Conservation (phyloP, 1,140 invertebrate genomes). For the Metopolophium dirhodum region DNA sequence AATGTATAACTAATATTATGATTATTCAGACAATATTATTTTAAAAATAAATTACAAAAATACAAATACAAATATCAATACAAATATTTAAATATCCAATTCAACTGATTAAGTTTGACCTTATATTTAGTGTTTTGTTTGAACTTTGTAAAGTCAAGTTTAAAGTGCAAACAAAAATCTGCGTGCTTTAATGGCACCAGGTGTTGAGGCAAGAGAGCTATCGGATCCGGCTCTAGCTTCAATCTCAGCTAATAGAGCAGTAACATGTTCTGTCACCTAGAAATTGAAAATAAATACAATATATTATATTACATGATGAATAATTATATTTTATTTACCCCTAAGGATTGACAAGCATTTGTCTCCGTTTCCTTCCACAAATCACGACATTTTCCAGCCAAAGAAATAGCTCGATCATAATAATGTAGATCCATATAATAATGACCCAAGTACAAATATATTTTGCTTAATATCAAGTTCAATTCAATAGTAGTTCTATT, state of each 20-base stretch:
- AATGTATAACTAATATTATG: no score
- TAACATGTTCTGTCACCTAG: slow-evolving; percentile 14
- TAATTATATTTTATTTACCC: background rate
- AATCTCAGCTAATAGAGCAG: slow-evolving; percentile 11
- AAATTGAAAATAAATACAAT: background rate
- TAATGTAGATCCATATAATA: slow-evolving; percentile 47
- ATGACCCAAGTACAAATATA: slow-evolving; percentile 50
- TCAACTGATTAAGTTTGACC: background rate
- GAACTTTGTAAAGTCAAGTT: background rate
- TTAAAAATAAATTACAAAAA: background rate
- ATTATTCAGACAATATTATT: background rate
- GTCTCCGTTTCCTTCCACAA: background rate
- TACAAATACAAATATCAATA: background rate
- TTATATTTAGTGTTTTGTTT: background rate
- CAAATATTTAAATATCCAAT: slow-evolving; percentile 3
- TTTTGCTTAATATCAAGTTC: slow-evolving; percentile 29
- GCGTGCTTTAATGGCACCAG: slow-evolving; percentile 32
- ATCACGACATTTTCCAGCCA: slow-evolving; percentile 5
- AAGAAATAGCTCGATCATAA: slow-evolving; percentile 6
- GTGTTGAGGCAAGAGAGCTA: background rate
- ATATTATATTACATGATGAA: background rate
- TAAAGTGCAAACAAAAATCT: slow-evolving; percentile 47
- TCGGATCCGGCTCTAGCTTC: background rate
- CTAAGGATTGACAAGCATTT: background rate
- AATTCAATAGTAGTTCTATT: background rate